Percentiles rank a stretch among this genome's conserved stretches.
Evolutionary conservation across 2,797 vertebrate genomes (phyloP).

Genomic region (Amphiprion clarkii): DNA sequence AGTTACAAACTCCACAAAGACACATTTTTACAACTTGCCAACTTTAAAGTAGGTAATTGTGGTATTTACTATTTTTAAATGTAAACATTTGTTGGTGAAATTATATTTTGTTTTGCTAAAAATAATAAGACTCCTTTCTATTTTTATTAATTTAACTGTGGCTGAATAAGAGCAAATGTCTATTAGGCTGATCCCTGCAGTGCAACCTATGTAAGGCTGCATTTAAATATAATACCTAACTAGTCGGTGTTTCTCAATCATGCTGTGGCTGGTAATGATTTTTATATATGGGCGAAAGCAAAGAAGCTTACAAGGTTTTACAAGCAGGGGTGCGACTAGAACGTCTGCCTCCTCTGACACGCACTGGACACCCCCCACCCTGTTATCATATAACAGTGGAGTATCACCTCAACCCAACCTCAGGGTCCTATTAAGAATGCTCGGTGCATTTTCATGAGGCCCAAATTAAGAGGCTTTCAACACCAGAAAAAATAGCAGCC

Average conservation of each 20-base stretch:
- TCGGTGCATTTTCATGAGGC: conserved; percentile 57
- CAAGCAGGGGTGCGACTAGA: conserved; percentile 51
- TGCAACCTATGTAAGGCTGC: neutral
- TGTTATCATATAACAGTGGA: conserved; percentile 44
- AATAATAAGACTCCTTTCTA: neutral
- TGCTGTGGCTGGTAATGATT: conserved; percentile 48
- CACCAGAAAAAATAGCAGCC: conserved; percentile 44
- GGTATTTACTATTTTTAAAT: too few species aligned
- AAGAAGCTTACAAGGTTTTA: conserved; percentile 58
- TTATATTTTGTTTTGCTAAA: too few species aligned
- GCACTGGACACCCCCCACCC: conserved; percentile 37
- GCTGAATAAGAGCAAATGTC: conserved; percentile 9
- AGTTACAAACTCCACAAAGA: neutral
- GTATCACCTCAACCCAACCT: conserved; percentile 55
- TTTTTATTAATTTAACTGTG: conserved; percentile 6
- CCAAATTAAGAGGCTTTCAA: conserved; percentile 66
- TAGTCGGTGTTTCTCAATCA: conserved; percentile 25
- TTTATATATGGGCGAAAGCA: conserved; percentile 32
- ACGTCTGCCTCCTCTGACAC: conserved; percentile 49
- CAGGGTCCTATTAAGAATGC: conserved; percentile 60
- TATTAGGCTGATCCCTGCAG: neutral
- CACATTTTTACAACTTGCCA: too few species aligned
- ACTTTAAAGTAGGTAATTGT: too few species aligned
- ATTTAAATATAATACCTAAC: conserved; percentile 19
- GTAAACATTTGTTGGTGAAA: neutral